These are phyloP conservation scores for Sogatella furcifera DNA, from an alignment of 1,140 invertebrate species.

Conservation along the genomic window DNA sequence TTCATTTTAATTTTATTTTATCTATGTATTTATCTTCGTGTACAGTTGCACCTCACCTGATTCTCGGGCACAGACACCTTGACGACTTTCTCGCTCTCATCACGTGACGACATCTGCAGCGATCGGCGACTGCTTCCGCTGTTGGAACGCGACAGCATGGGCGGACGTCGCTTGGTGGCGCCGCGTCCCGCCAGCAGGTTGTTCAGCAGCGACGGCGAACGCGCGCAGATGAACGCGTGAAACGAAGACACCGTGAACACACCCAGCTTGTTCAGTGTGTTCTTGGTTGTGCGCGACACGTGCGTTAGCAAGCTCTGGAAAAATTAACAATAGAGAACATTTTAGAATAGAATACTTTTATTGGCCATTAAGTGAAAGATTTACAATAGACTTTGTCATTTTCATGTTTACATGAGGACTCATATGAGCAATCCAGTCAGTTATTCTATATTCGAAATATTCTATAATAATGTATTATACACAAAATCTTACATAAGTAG, in stretches of 20 bases:
- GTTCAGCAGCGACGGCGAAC: slow-evolving; percentile 83
- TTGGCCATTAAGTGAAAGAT: too few species aligned
- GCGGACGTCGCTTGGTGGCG: slow-evolving; percentile 73
- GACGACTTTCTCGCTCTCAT: slow-evolving; percentile 73
- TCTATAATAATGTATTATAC: too few species aligned
- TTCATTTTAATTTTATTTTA: too few species aligned
- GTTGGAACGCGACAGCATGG: slow-evolving; percentile 80
- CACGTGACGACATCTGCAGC: slow-evolving; percentile 69
- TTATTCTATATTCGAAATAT: too few species aligned
- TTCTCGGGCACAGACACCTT: slow-evolving; percentile 84
- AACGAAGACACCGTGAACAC: slow-evolving; percentile 97
- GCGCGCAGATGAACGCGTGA: slow-evolving; percentile 93
- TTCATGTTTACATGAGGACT: too few species aligned
- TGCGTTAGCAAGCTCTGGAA: slow-evolving; percentile 86
- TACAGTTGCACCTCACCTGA: too few species aligned
- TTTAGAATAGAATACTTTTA: too few species aligned
- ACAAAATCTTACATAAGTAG: too few species aligned
- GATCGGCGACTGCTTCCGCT: slow-evolving; percentile 71
- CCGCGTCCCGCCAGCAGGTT: slow-evolving; percentile 83
- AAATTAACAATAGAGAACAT: too few species aligned
- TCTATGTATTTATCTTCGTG: too few species aligned
- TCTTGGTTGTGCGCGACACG: slow-evolving; percentile 90
- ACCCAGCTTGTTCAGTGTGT: slow-evolving; percentile 85
- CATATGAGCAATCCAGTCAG: too few species aligned
- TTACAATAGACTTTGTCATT: too few species aligned